Evolutionary conservation across 1,140 invertebrate genomes (phyloP).

Genomic region (Mylabris phalerata): DNA sequence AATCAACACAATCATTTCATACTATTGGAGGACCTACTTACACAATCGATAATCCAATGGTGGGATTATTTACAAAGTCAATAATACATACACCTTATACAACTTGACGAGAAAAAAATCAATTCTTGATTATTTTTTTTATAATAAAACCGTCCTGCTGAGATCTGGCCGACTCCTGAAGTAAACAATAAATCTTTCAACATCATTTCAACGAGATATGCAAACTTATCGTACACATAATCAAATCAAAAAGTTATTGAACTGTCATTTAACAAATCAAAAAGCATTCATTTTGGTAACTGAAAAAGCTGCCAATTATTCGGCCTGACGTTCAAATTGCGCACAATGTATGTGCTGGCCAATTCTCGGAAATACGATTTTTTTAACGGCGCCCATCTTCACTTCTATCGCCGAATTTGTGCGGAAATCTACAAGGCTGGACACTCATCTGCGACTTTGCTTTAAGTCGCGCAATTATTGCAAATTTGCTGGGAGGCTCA

Average conservation of each 20-base stretch:
- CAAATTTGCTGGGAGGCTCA: background rate
- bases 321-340: background rate
- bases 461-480: background rate
- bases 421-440: background rate
- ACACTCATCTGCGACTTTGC: background rate
- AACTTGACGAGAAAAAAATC: background rate
- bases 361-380: background rate
- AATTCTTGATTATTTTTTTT: background rate
- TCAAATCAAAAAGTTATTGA: conserved; percentile 25
- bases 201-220: conserved; percentile 13
- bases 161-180: conserved; percentile 4
- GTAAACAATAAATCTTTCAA: conserved; percentile 25
- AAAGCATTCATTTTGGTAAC: background rate
- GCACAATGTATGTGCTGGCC: background rate
- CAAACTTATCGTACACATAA: conserved; percentile 19
- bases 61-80: background rate
- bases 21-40: conserved; percentile 17
- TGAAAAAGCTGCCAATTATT: conserved; percentile 18
- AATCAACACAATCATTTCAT: background rate
- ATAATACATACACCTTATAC: background rate
- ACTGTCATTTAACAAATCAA: conserved; percentile 17
- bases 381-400: background rate
- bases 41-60: conserved; percentile 4
- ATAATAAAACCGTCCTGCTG: conserved; percentile 9
- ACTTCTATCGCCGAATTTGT: background rate